These are phyloP conservation scores for Listronotus bonariensis DNA, from an alignment of 1,140 invertebrate species.

Conservation along the genomic window DNA sequence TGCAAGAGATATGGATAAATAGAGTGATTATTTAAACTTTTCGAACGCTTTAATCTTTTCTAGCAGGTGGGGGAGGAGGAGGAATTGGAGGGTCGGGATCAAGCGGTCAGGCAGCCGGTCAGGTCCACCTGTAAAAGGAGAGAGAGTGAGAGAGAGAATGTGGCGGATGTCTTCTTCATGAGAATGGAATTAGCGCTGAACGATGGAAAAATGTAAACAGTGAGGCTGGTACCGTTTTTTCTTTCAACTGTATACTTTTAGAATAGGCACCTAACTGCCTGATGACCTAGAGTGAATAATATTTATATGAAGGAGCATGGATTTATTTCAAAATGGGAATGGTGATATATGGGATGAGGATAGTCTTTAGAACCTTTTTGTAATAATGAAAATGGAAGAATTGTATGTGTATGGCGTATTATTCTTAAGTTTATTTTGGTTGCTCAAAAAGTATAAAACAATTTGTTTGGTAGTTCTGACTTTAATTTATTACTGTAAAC, in stretches of 20 bases:
- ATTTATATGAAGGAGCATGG: not conserved
- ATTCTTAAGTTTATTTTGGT: too few relatives aligned
- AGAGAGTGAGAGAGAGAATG: conserved; percentile 18
- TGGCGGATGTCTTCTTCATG: not conserved
- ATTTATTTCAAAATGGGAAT: not conserved
- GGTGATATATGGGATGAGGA: conserved; percentile 10
- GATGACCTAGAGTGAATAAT: not conserved
- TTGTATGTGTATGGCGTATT: too few relatives aligned
- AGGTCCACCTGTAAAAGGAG: conserved; percentile 40
- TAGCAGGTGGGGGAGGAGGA: conserved; percentile 27
- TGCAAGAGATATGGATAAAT: conserved; percentile 1
- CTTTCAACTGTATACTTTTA: too few relatives aligned
- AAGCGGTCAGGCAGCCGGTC: conserved; percentile 35
- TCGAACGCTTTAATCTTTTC: conserved; percentile 32
- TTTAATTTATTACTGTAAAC: too few relatives aligned
- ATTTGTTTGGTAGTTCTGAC: too few relatives aligned
- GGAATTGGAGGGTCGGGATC: conserved; percentile 16
- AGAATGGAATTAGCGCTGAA: not conserved
- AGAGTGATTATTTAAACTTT: conserved; percentile 15
- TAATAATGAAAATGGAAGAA: conserved; percentile 1
- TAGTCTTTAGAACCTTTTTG: conserved; percentile 21
- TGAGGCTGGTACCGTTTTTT: too few relatives aligned
- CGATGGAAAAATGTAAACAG: not conserved
- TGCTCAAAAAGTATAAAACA: too few relatives aligned
- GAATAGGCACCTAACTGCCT: too few relatives aligned